These are phyloP conservation scores for Parapsyche elsis DNA, from an alignment of 1,140 invertebrate species.

Conservation along the genomic window DNA sequence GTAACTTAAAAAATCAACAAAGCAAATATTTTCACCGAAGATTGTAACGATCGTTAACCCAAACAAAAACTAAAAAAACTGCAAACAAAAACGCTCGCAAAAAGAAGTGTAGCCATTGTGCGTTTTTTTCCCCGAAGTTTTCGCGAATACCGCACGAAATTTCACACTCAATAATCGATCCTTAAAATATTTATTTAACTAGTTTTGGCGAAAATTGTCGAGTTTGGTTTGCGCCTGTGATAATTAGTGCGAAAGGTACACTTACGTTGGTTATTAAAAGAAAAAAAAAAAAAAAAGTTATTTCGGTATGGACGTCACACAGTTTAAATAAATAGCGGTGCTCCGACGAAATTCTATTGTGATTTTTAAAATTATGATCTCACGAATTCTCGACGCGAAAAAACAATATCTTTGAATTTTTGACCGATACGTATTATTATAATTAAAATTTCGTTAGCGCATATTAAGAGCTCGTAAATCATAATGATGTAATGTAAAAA, in stretches of 20 bases:
- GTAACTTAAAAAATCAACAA: too few species aligned
- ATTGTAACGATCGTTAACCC: too few species aligned
- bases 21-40: too few species aligned
- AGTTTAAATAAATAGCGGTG: not conserved
- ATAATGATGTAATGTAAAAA: not conserved
- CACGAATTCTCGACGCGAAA: not conserved
- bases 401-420: not conserved
- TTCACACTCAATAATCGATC: not conserved
- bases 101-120: too few species aligned
- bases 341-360: not conserved
- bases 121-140: too few species aligned
- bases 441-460: conserved; percentile 11
- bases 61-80: too few species aligned
- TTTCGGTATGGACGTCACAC: not conserved
- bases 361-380: not conserved
- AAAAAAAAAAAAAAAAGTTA: not conserved
- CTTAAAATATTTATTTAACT: not conserved
- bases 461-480: conserved; percentile 30
- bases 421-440: not conserved
- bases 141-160: not conserved
- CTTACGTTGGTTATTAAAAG: not conserved
- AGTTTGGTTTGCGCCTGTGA: conserved; percentile 16
- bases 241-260: not conserved
- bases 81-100: too few species aligned
- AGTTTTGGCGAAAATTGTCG: not conserved